Evolutionary conservation across 2,113 vertebrate species (phyloP).

Genomic region (Oncorhynchus tshawytscha): DNA sequence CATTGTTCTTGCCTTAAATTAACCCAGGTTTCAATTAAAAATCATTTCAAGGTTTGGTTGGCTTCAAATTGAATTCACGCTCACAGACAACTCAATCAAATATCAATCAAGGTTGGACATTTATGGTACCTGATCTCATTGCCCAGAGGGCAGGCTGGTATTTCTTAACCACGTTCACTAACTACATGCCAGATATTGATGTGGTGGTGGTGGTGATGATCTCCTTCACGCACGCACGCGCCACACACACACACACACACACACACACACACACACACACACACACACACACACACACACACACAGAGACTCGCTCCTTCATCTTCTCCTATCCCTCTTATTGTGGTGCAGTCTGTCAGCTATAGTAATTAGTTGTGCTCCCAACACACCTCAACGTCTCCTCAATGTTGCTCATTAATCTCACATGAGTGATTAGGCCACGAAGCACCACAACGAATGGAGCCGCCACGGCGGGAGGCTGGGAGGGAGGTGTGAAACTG

Average conservation of each 20-base stretch:
- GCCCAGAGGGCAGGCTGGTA: too few species aligned
- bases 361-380: conserved; percentile 62
- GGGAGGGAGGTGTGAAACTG: conserved; percentile 63
- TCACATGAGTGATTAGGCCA: conserved; percentile 68
- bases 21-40: too few species aligned
- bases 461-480: conserved; percentile 15
- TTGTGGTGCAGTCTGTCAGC: conserved; percentile 37
- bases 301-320: neutral
- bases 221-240: neutral
- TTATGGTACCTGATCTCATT: too few species aligned
- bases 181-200: neutral
- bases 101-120: too few species aligned
- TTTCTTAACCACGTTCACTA: neutral
- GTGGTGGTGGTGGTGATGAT: neutral
- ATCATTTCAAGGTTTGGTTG: too few species aligned
- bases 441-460: conserved; percentile 57
- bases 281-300: neutral
- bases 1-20: too few species aligned
- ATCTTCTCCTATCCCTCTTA: conserved; percentile 29
- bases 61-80: too few species aligned
- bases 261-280: too few species aligned
- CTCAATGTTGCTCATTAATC: conserved; percentile 66
- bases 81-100: too few species aligned
- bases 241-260: too few species aligned
- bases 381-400: conserved; percentile 55